These are phyloP conservation scores for Platalea minor DNA, from an alignment of 2,797 vertebrate species.

Conservation along the genomic window DNA sequence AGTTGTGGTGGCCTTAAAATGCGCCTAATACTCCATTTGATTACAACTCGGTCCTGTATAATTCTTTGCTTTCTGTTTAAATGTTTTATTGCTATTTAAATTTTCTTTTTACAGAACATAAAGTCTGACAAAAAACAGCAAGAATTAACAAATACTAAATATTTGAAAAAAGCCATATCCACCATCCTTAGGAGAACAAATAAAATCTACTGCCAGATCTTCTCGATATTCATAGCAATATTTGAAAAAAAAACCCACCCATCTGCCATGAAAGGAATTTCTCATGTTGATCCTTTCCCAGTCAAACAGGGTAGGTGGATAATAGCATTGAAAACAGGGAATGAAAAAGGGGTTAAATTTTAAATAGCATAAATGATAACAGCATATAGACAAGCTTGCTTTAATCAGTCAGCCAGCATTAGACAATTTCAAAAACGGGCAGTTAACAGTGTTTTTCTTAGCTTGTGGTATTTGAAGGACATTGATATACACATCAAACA, in stretches of 20 bases:
- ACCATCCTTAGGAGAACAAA: background rate
- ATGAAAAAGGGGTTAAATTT: background rate
- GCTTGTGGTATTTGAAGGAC: conserved; percentile 39
- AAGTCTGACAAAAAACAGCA: background rate
- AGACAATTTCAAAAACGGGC: conserved; percentile 29
- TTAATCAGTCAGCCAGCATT: conserved; percentile 16
- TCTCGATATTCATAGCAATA: background rate
- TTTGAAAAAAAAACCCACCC: background rate
- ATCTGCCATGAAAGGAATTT: background rate
- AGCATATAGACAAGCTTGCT: conserved; percentile 9
- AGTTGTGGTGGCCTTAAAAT: background rate
- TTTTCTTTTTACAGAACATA: background rate
- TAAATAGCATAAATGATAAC: conserved; percentile 28
- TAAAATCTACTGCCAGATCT: background rate
- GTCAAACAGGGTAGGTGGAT: background rate
- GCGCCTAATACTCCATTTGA: background rate
- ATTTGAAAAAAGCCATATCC: background rate
- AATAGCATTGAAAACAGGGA: conserved; percentile 2
- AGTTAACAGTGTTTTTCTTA: conserved; percentile 12
- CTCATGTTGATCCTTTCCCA: conserved; percentile 15
- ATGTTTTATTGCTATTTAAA: background rate
- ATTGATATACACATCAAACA: conserved; percentile 42
- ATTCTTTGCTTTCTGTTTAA: background rate
- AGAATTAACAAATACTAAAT: background rate
- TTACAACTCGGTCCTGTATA: background rate